phyloP scores from a whole-genome alignment of 2,797 vertebrate species.

The Etheostoma perlongum region DNA sequence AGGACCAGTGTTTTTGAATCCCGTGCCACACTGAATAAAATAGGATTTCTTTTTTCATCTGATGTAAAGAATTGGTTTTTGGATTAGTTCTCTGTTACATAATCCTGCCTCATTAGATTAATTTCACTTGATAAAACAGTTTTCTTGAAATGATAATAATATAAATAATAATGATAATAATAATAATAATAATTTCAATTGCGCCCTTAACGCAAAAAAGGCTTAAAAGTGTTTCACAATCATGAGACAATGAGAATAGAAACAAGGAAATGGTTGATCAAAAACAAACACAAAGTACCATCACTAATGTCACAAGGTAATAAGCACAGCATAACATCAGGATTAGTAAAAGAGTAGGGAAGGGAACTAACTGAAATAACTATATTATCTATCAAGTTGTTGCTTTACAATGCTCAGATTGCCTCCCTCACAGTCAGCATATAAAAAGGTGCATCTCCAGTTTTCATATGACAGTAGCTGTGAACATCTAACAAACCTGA shows the following conservation, averaged over 20 bases:
- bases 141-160: slow-evolving; percentile 4
- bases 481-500: slow-evolving; percentile 24
- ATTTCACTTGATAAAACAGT: background rate
- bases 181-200: background rate
- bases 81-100: slow-evolving; percentile 10
- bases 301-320: background rate
- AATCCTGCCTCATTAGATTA: slow-evolving; percentile 2
- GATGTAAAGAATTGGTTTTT: slow-evolving; percentile 2
- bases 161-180: background rate
- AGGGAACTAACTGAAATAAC: background rate
- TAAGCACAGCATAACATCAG: background rate
- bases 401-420: slow-evolving; percentile 10
- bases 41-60: slow-evolving; percentile 8
- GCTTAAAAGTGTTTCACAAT: background rate
- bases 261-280: background rate
- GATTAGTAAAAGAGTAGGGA: background rate
- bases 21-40: slow-evolving; percentile 1
- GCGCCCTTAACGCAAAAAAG: background rate
- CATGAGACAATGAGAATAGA: background rate
- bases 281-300: background rate
- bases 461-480: background rate
- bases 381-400: slow-evolving; percentile 2
- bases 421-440: slow-evolving; percentile 1
- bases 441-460: slow-evolving; percentile 26
- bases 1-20: slow-evolving; percentile 4